Conservation (phyloP, 2,888 invertebrate genomes). For the Nomada fabriciana region DNA sequence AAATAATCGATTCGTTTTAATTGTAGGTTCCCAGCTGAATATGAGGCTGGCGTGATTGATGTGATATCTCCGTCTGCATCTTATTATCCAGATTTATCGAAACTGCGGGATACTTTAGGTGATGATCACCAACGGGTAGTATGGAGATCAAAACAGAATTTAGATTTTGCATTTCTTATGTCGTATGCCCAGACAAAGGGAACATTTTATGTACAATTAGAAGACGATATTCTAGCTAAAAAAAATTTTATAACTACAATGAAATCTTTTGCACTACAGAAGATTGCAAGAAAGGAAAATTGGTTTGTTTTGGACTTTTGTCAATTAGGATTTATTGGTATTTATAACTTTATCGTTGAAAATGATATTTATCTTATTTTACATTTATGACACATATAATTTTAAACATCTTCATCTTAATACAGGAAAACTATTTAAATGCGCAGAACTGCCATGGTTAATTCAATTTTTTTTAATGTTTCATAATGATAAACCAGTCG, state of each 20-base stretch:
- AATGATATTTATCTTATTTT: background rate
- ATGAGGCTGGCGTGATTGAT: conserved; percentile 93
- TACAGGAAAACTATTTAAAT: conserved; percentile 94
- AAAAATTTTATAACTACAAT: conserved; percentile 93
- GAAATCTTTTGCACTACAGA: conserved; percentile 92
- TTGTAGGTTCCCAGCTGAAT: conserved; percentile 90
- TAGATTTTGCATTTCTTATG: conserved; percentile 97
- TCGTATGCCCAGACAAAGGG: conserved; percentile 95
- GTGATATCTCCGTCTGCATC: conserved; percentile 93
- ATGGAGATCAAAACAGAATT: conserved; percentile 98
- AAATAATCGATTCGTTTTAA: background rate
- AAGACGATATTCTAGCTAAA: conserved; percentile 97
- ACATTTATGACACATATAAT: background rate
- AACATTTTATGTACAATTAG: conserved; percentile 95
- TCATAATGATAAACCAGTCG: conserved; percentile 97
- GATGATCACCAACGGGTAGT: conserved; percentile 93
- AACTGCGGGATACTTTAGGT: conserved; percentile 91
- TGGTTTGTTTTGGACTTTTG: conserved; percentile 98
- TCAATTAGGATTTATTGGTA: conserved; percentile 96
- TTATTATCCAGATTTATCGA: conserved; percentile 95
- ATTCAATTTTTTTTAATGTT: conserved; percentile 98
- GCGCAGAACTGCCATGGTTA: conserved; percentile 93
- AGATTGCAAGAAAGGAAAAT: conserved; percentile 89
- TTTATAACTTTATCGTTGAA: background rate
- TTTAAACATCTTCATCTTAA: conserved; percentile 66